Conservation (phyloP, 2,113 vertebrate genomes). For the Gymnocephalus cernua region DNA sequence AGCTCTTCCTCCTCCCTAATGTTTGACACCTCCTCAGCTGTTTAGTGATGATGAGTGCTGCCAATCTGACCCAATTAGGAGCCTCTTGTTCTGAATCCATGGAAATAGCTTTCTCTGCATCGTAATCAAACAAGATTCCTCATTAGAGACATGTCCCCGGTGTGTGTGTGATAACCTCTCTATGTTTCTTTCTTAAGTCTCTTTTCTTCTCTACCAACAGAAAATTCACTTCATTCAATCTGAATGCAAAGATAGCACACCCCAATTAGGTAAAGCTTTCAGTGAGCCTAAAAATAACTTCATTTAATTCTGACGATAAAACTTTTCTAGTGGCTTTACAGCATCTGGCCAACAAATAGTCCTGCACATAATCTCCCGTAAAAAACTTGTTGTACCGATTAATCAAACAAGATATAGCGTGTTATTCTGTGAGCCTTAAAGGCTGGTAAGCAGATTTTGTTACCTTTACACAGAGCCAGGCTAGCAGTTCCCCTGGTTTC, state of each 20-base stretch:
- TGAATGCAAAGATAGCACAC: neutral
- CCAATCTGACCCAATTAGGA: constrained; percentile 76
- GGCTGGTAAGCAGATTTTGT: neutral
- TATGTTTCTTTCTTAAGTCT: constrained; percentile 10
- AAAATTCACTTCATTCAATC: neutral
- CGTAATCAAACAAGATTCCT: constrained; percentile 70
- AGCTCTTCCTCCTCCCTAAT: constrained; percentile 8
- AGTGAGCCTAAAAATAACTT: neutral
- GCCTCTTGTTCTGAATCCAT: constrained; percentile 55
- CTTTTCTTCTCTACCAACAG: neutral
- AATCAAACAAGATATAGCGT: neutral
- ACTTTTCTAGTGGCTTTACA: neutral
- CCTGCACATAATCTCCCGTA: neutral
- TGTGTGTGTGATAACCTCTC: constrained; percentile 48
- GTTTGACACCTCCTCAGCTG: constrained; percentile 50
- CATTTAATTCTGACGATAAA: neutral
- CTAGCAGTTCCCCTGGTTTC: neutral
- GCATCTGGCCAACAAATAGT: neutral
- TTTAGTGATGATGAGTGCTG: constrained; percentile 48
- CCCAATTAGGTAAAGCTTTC: neutral
- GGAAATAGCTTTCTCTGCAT: constrained; percentile 65
- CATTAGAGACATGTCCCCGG: constrained; percentile 69
- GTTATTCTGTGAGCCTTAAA: neutral
- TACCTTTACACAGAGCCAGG: neutral
- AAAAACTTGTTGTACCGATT: neutral